Conservation (phyloP, 2,888 invertebrate genomes). For the Temnothorax ravouxi region DNA sequence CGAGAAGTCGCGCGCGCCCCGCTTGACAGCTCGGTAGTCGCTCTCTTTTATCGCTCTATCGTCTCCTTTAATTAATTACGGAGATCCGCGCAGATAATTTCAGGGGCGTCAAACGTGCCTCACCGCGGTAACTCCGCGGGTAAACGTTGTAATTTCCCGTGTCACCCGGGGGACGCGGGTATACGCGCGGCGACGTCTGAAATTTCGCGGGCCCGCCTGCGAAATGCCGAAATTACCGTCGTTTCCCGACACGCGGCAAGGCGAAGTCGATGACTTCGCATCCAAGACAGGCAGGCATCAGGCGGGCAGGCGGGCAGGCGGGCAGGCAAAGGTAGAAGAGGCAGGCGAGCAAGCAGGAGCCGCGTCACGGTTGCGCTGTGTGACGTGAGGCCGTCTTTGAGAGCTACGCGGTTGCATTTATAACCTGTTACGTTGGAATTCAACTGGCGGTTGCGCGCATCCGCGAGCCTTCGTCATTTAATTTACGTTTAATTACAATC, state of each 20-base stretch:
- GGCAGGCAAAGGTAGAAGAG: background rate
- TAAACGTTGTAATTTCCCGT: constrained; percentile 51
- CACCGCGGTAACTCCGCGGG: background rate
- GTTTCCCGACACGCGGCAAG: constrained; percentile 48
- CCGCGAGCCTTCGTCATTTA: constrained; percentile 29
- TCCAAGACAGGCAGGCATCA: constrained; percentile 7
- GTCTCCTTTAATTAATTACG: constrained; percentile 47
- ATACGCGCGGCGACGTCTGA: constrained; percentile 1
- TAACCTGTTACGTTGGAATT: constrained; percentile 43
- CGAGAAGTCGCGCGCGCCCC: background rate
- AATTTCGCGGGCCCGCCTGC: constrained; percentile 48
- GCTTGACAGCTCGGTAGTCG: constrained; percentile 45
- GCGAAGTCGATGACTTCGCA: constrained; percentile 46
- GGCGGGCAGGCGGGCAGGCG: background rate
- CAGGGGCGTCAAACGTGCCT: constrained; percentile 25
- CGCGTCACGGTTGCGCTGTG: constrained; percentile 34
- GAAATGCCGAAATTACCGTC: constrained; percentile 55
- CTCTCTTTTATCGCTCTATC: constrained; percentile 44
- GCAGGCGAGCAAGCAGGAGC: constrained; percentile 10
- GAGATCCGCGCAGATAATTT: constrained; percentile 52
- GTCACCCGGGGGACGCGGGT: constrained; percentile 33
- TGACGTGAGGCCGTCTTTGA: constrained; percentile 33
- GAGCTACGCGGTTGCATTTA: constrained; percentile 27
- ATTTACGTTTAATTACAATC: constrained; percentile 53
- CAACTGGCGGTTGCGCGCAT: constrained; percentile 10